Evolutionary conservation across 2,113 vertebrate species (phyloP), one percentile per base, ranked within the genome.

Genomic region (Menidia beryllina): DNA sequence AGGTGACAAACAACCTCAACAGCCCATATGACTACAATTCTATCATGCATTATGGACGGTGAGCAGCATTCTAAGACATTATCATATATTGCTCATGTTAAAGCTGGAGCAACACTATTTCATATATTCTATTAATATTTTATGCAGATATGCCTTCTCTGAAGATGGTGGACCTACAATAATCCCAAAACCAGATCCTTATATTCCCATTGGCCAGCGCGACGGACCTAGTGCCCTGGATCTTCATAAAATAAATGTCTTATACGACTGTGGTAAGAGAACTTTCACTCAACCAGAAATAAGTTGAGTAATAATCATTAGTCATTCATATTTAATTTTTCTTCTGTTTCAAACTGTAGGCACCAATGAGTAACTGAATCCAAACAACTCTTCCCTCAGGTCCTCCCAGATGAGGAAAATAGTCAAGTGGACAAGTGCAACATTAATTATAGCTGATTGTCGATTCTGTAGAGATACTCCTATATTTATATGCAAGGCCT

Each of bases 161-260:
- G 94, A 94, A 67, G 92, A 92, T 20, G 95, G 94, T 15, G 92
- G 92, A 69, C 89, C 94, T 54, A 95, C 94, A 34, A 94, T 95
- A 26, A 87, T 94, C 30, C 95, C 94, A 27, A 93, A 88, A 86
- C 94, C 94, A 54, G 93, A 95, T 77, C 86, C 61, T 48, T 89
- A 92, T 43, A 85, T 94, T 66, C 92, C 81, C 14, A 94, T 95
- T 64, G 95, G 94, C 54, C 95, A 96, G 71, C 85, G 94, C 62
- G 92, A 94, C 47, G 94, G 94, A 58, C 89, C 95, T 24, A 95
- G 94, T 74, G 71, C 79, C 20, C 71, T 94, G 58, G 95, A 95
- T 1, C 88, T 95, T 55, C 93, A 93, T 70, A 95, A 95, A 87
- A 94, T 95, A 76, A 95, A 95, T 54, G 87, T 86, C 61, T 91